These are phyloP conservation scores for Phlogophora meticulosa DNA, from an alignment of 2,888 invertebrate genomes.

Conservation along the genomic window DNA sequence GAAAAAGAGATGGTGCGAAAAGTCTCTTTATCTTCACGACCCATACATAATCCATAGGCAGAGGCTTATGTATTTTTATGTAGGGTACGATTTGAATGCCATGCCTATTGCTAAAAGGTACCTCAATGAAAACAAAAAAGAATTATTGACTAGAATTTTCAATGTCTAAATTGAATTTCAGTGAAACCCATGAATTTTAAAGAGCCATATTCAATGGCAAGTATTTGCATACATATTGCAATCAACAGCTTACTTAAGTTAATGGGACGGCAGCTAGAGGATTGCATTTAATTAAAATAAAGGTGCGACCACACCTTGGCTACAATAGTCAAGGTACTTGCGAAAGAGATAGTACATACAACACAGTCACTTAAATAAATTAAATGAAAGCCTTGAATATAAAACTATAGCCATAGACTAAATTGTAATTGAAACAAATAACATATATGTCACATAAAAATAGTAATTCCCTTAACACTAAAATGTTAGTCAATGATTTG, in stretches of 20 bases:
- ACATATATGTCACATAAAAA: slow-evolving; percentile 14
- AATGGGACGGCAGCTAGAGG: slow-evolving; percentile 30
- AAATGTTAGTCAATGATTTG: slow-evolving; percentile 6
- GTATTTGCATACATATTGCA: slow-evolving; percentile 34
- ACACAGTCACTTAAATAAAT: slow-evolving; percentile 39
- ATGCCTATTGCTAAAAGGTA: too few relatives aligned
- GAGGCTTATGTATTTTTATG: too few relatives aligned
- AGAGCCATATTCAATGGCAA: not conserved
- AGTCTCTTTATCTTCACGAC: too few relatives aligned
- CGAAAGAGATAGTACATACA: slow-evolving; percentile 20
- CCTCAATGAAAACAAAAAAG: not conserved
- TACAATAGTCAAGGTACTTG: slow-evolving; percentile 4
- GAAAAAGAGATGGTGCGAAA: too few relatives aligned
- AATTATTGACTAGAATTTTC: not conserved
- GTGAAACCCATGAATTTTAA: not conserved
- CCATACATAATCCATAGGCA: too few relatives aligned
- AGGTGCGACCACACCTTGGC: slow-evolving; percentile 33
- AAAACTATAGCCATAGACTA: slow-evolving; percentile 4
- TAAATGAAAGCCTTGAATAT: slow-evolving; percentile 14
- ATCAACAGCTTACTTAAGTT: slow-evolving; percentile 34
- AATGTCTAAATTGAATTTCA: not conserved
- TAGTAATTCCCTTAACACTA: slow-evolving; percentile 20
- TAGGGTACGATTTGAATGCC: too few relatives aligned
- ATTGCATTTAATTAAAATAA: slow-evolving; percentile 46
- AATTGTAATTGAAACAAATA: slow-evolving; percentile 30